Conservation (phyloP, 2,888 invertebrate genomes). For the Ormyrus pomaceus region DNA sequence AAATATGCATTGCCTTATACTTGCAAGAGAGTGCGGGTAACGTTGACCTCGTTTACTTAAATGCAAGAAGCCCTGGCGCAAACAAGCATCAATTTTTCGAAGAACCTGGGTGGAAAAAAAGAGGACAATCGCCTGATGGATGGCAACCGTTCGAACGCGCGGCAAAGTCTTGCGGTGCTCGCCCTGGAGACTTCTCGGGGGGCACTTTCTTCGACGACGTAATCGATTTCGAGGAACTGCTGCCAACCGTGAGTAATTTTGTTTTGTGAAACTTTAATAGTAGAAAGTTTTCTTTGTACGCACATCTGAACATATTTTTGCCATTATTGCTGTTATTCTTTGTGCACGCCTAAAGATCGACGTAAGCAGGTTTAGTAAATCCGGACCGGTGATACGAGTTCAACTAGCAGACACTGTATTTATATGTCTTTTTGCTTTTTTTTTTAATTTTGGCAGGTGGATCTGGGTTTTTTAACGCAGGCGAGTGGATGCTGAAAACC, state of each 20-base stretch:
- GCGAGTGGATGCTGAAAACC: too few relatives aligned
- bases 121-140: slow-evolving; percentile 22
- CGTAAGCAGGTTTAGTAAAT: not conserved
- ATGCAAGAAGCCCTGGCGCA: too few relatives aligned
- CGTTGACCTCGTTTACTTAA: too few relatives aligned
- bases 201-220: slow-evolving; percentile 27
- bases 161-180: slow-evolving; percentile 20
- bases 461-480: too few relatives aligned
- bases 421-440: not conserved
- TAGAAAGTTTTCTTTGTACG: slow-evolving; percentile 17
- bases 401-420: not conserved
- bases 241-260: slow-evolving; percentile 21
- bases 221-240: slow-evolving; percentile 40
- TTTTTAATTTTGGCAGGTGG: too few relatives aligned
- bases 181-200: not conserved
- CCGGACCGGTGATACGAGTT: not conserved
- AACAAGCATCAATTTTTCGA: too few relatives aligned
- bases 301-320: not conserved
- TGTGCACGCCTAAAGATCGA: not conserved
- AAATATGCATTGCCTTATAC: too few relatives aligned
- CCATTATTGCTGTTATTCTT: too few relatives aligned
- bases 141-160: slow-evolving; percentile 28
- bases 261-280: slow-evolving; percentile 34
- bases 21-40: too few relatives aligned
- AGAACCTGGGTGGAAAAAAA: not conserved